A percentile compares a stretch with the other conserved stretches of the same genome.
Conservation (phyloP, 2,888 invertebrate genomes). For the Tachina lurida region DNA sequence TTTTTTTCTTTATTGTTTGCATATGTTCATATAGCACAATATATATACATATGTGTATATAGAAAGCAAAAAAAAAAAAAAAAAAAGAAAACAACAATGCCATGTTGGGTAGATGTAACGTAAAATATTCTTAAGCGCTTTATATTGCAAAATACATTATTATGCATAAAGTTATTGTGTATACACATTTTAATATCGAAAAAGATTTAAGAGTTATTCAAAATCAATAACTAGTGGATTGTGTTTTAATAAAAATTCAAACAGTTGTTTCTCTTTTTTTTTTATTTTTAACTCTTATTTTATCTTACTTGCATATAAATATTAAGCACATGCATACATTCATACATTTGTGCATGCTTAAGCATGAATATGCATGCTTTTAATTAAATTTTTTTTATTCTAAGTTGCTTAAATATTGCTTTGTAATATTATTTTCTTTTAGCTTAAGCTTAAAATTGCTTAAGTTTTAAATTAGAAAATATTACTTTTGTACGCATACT, state of each 20-base stretch:
- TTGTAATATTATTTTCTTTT: not conserved
- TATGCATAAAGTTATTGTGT: slow-evolving; percentile 68
- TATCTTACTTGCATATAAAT: slow-evolving; percentile 6
- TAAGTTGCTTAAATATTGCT: not conserved
- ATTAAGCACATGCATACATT: not conserved
- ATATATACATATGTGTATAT: slow-evolving; percentile 18
- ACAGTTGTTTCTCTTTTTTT: not conserved
- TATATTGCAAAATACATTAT: slow-evolving; percentile 68
- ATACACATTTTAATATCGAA: slow-evolving; percentile 66
- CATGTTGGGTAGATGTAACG: slow-evolving; percentile 6
- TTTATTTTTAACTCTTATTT: not conserved
- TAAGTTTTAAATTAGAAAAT: not conserved
- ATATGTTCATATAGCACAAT: slow-evolving; percentile 5
- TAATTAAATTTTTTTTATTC: slow-evolving; percentile 45
- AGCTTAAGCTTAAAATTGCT: not conserved
- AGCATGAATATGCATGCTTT: slow-evolving; percentile 52
- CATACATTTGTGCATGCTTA: not conserved
- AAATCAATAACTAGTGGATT: slow-evolving; percentile 66
- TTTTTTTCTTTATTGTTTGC: slow-evolving; percentile 52
- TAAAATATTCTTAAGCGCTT: slow-evolving; percentile 70
- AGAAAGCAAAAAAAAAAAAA: slow-evolving; percentile 1
- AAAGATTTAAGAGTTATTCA: slow-evolving; percentile 67
- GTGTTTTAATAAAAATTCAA: slow-evolving; percentile 53
- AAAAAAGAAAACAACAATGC: not conserved
- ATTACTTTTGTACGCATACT: slow-evolving; percentile 33